Conservation (phyloP, 2,888 invertebrate genomes). For the Ennomos quercinarius region DNA sequence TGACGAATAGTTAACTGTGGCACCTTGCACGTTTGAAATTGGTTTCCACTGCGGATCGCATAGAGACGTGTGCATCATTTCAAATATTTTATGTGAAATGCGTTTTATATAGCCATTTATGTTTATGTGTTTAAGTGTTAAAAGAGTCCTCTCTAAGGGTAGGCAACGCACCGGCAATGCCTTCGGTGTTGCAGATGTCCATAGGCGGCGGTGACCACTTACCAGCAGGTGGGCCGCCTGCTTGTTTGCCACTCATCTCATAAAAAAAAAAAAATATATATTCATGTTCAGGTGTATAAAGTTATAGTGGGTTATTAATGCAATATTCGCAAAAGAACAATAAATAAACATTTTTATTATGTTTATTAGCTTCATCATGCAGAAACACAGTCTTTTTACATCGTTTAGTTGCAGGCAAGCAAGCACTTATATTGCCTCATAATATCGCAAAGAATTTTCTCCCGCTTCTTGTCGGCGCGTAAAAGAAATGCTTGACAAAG, state of each 20-base stretch:
- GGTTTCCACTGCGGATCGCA: conserved; percentile 52
- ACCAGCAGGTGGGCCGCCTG: too few relatives aligned
- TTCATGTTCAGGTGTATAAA: too few relatives aligned
- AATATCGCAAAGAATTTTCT: conserved; percentile 20
- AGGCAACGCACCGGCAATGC: too few relatives aligned
- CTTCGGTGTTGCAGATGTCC: too few relatives aligned
- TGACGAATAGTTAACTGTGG: conserved; percentile 63
- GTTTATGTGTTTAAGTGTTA: too few relatives aligned
- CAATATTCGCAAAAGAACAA: too few relatives aligned
- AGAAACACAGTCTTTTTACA: conserved; percentile 2
- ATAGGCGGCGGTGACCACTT: too few relatives aligned
- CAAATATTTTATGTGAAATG: conserved; percentile 32
- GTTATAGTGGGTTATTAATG: too few relatives aligned
- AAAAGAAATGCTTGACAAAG: conserved; percentile 26
- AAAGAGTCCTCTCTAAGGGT: too few relatives aligned
- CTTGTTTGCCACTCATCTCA: too few relatives aligned
- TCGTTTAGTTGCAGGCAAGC: conserved; percentile 13
- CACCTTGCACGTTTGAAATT: conserved; percentile 55
- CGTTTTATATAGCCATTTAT: background rate
- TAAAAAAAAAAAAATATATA: too few relatives aligned
- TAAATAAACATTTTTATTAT: too few relatives aligned
- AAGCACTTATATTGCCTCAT: conserved; percentile 7
- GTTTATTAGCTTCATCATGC: background rate
- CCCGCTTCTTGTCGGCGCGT: conserved; percentile 11
- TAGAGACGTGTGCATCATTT: conserved; percentile 39